Evolutionary conservation across 2,888 invertebrate species (phyloP).

Genomic region (Mythimna loreyi): DNA sequence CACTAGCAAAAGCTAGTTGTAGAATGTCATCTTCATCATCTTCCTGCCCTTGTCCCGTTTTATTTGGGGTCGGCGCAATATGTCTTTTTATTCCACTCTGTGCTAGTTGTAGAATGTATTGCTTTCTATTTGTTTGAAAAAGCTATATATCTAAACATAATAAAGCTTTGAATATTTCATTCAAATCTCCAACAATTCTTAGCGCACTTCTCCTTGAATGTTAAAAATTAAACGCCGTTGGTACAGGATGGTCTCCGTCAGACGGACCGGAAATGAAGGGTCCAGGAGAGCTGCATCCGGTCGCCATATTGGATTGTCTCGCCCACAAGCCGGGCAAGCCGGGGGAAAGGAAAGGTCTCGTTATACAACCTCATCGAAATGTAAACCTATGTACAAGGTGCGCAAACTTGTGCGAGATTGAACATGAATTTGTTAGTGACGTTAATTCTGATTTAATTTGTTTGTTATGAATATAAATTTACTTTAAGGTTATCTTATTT

Average conservation of each 20-base stretch:
- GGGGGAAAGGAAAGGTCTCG: constrained; percentile 57
- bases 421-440: background rate
- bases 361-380: constrained; percentile 55
- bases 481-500: background rate
- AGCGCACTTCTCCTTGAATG: constrained; percentile 17
- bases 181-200: constrained; percentile 25
- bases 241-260: constrained; percentile 47
- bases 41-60: too few relatives aligned
- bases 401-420: constrained; percentile 9
- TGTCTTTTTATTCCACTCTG: too few relatives aligned
- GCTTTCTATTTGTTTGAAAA: too few relatives aligned
- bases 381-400: constrained; percentile 25
- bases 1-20: too few relatives aligned
- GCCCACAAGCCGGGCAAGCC: constrained; percentile 32
- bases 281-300: constrained; percentile 67
- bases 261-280: constrained; percentile 71
- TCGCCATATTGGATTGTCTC: constrained; percentile 66
- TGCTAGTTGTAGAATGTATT: too few relatives aligned
- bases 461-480: background rate
- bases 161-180: background rate
- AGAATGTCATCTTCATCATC: too few relatives aligned
- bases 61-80: too few relatives aligned
- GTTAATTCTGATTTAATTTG: background rate
- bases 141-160: background rate
- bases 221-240: constrained; percentile 48